A percentile compares a stretch with the other conserved stretches of the same genome.
phyloP scores from a whole-genome alignment of 2,888 invertebrate genomes.

The Aporophyla nigra region DNA sequence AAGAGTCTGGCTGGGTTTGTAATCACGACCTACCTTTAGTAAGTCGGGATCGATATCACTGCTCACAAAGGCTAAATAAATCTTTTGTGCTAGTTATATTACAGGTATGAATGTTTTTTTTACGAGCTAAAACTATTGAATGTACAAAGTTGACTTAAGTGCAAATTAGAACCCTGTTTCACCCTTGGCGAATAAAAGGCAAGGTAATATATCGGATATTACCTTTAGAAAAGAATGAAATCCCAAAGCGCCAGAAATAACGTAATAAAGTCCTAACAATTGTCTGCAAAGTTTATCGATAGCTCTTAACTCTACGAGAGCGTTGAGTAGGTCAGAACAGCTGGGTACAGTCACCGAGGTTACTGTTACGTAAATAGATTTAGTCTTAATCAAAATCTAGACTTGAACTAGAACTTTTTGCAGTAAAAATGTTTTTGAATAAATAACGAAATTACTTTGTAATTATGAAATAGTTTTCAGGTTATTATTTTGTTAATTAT shows the following conservation, averaged over 20 bases:
- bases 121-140: background rate
- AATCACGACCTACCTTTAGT: no score
- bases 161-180: background rate
- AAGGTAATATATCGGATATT: slow-evolving; percentile 1
- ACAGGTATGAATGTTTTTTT: background rate
- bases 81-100: no score
- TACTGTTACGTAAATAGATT: background rate
- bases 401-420: background rate
- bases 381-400: background rate
- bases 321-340: slow-evolving; percentile 41
- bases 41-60: no score
- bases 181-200: slow-evolving; percentile 7
- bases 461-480: background rate
- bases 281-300: slow-evolving; percentile 46
- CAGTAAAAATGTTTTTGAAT: no score
- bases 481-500: background rate
- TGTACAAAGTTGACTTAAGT: background rate
- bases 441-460: no score
- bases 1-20: no score
- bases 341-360: slow-evolving; percentile 8
- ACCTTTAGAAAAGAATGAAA: slow-evolving; percentile 18
- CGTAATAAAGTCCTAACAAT: slow-evolving; percentile 29
- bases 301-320: slow-evolving; percentile 27
- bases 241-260: slow-evolving; percentile 18
- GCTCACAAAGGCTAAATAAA: no score